Percentiles rank a stretch among this genome's conserved stretches.
These are phyloP conservation scores for Apotomis betuletana DNA, from an alignment of 2,888 invertebrate genomes.

Conservation along the genomic window DNA sequence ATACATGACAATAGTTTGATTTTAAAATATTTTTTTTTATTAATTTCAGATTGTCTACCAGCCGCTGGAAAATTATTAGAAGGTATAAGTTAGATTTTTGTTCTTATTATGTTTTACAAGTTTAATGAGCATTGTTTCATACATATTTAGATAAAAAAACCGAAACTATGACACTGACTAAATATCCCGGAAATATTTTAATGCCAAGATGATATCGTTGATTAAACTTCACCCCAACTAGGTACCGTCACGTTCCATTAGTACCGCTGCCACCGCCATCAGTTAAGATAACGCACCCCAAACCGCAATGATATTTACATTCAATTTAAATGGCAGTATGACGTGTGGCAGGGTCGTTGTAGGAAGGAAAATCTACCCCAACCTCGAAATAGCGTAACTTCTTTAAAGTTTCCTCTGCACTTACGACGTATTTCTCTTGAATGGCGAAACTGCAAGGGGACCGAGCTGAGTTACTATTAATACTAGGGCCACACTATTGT, in stretches of 20 bases:
- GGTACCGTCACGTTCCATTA: constrained; percentile 32
- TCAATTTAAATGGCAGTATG: constrained; percentile 45
- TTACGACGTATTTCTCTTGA: constrained; percentile 1
- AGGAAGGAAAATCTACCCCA: constrained; percentile 14
- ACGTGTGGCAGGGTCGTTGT: constrained; percentile 36
- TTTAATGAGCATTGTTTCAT: too few species aligned
- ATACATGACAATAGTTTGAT: too few species aligned
- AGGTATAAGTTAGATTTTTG: not conserved
- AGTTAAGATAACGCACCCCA: constrained; percentile 41
- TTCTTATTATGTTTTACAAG: too few species aligned
- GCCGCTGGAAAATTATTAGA: constrained; percentile 6
- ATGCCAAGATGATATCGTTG: constrained; percentile 1
- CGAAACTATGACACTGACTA: too few species aligned
- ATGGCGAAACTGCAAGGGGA: constrained; percentile 25
- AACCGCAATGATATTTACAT: constrained; percentile 44
- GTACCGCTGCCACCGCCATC: constrained; percentile 22
- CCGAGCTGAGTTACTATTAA: constrained; percentile 15
- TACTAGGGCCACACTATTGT: constrained; percentile 5
- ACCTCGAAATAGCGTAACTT: constrained; percentile 12
- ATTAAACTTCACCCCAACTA: constrained; percentile 17
- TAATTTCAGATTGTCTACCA: constrained; percentile 15
- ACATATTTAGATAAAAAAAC: too few species aligned
- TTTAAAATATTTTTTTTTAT: not conserved
- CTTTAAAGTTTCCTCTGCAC: not conserved
- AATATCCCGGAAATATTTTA: not conserved